A percentile compares a stretch with the other conserved stretches of the same genome.
These are phyloP conservation scores for Thera britannica DNA, from an alignment of 2,888 invertebrate species.

Conservation along the genomic window DNA sequence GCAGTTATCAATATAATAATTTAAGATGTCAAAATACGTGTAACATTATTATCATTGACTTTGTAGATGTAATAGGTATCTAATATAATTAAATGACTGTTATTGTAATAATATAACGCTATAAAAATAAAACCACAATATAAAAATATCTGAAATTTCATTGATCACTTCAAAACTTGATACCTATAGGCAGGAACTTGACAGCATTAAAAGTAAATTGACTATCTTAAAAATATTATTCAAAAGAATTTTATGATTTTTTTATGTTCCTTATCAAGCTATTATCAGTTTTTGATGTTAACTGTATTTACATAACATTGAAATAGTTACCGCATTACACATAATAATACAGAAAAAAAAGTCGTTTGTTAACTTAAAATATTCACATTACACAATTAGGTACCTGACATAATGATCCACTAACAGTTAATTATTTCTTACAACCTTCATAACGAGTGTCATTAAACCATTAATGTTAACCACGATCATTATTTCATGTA, in stretches of 20 bases:
- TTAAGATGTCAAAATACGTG: constrained; percentile 20
- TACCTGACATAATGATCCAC: neutral
- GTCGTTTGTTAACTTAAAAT: too few relatives aligned
- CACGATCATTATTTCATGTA: constrained; percentile 53
- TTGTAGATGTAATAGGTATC: constrained; percentile 49
- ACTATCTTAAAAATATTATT: neutral
- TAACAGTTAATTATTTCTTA: constrained; percentile 4
- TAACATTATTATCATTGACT: constrained; percentile 46
- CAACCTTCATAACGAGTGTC: constrained; percentile 41
- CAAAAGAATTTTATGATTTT: neutral
- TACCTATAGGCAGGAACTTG: neutral
- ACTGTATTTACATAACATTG: too few relatives aligned
- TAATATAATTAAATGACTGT: constrained; percentile 66
- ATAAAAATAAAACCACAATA: constrained; percentile 64
- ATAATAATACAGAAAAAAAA: too few relatives aligned
- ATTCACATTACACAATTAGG: too few relatives aligned
- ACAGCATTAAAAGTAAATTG: neutral
- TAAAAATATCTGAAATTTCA: constrained; percentile 50
- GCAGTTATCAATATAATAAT: constrained; percentile 16
- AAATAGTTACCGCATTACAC: too few relatives aligned
- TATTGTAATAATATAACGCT: constrained; percentile 63
- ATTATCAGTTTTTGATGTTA: too few relatives aligned
- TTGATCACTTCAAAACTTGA: constrained; percentile 29
- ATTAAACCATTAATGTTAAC: constrained; percentile 49
- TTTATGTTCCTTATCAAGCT: too few relatives aligned